A percentile compares a stretch with the other conserved stretches of the same genome.
These are phyloP conservation scores for Neelides folsomi DNA, from an alignment of 2,888 invertebrate genomes.

Conservation along the genomic window DNA sequence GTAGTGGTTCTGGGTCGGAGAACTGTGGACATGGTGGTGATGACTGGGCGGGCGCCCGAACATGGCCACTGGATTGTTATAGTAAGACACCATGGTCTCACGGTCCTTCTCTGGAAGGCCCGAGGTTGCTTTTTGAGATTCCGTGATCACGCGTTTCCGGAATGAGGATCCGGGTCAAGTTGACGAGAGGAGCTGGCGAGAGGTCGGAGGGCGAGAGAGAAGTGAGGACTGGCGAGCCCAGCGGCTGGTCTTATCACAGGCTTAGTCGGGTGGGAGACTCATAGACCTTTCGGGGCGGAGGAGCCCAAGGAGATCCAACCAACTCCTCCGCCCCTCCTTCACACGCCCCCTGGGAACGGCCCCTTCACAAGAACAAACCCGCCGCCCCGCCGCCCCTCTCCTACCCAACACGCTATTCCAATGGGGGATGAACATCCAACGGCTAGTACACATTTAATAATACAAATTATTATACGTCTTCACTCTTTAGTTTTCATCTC, in stretches of 20 bases:
- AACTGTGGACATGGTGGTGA: conserved; percentile 28
- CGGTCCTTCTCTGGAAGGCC: conserved; percentile 3
- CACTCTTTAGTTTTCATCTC: no score
- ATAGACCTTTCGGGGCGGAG: conserved; percentile 12
- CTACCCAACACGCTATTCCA: neutral
- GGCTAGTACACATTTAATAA: no score
- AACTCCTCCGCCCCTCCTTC: no score
- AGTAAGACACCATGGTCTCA: conserved; percentile 29
- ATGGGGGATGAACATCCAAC: no score
- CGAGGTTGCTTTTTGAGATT: conserved; percentile 1
- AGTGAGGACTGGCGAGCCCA: conserved; percentile 6
- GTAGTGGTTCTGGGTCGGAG: conserved; percentile 31
- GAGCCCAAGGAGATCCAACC: neutral
- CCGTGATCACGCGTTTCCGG: conserved; percentile 1
- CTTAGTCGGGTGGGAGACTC: neutral
- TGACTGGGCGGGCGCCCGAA: conserved; percentile 29
- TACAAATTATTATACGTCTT: no score
- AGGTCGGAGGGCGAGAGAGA: conserved; percentile 1
- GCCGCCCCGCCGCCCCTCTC: neutral
- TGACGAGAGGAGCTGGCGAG: neutral
- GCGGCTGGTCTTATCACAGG: conserved; percentile 8
- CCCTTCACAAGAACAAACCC: conserved; percentile 1
- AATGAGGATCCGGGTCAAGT: neutral
- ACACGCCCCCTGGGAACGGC: neutral
- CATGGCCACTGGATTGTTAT: conserved; percentile 30